Conservation (phyloP, 1,140 invertebrate genomes). For the Cheumatopsyche charites region DNA sequence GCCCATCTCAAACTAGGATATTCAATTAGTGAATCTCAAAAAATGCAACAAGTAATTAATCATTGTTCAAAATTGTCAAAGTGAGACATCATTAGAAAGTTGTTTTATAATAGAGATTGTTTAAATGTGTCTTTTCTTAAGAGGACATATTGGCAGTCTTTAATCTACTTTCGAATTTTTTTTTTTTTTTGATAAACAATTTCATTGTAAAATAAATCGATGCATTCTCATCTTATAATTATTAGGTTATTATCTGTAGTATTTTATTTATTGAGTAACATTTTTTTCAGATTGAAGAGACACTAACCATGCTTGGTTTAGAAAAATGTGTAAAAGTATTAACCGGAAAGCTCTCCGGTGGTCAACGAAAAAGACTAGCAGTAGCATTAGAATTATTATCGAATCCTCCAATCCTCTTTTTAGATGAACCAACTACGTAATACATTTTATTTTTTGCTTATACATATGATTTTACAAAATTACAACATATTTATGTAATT, state of each 20-base stretch:
- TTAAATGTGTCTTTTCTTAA: background rate
- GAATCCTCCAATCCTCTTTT: constrained; percentile 89
- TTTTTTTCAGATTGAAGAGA: constrained; percentile 68
- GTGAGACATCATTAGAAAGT: background rate
- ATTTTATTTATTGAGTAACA: background rate
- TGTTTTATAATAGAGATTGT: constrained; percentile 4
- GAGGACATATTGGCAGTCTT: background rate
- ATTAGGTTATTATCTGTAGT: too few species aligned
- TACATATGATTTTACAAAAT: background rate
- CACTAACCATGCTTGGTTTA: constrained; percentile 74
- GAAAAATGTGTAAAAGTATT: constrained; percentile 69
- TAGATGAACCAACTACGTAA: constrained; percentile 94
- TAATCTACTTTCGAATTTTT: background rate
- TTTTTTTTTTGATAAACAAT: background rate
- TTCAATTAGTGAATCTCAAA: constrained; percentile 54
- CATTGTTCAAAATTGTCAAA: background rate
- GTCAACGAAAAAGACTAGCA: constrained; percentile 84
- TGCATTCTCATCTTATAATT: too few species aligned
- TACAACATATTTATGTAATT: background rate
- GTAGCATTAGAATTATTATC: constrained; percentile 87
- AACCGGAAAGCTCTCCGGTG: constrained; percentile 80
- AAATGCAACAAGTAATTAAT: constrained; percentile 35
- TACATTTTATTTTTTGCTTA: constrained; percentile 47
- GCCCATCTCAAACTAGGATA: constrained; percentile 82
- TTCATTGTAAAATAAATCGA: too few species aligned